These are phyloP conservation scores for Empis stercorea DNA, from an alignment of 2,888 invertebrate species.

Conservation along the genomic window DNA sequence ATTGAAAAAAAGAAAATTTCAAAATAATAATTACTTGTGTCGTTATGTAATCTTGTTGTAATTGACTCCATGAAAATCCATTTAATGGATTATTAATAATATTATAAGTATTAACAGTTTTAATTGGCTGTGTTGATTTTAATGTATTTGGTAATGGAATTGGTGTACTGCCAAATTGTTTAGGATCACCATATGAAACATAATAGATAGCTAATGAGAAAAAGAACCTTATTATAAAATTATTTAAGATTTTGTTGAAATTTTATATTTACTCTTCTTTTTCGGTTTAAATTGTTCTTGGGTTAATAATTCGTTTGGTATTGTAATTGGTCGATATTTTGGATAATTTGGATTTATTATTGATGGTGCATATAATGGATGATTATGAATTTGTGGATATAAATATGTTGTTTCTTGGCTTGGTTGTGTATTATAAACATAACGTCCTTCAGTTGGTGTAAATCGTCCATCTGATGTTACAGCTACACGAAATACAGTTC, in stretches of 20 bases:
- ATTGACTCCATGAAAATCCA: slow-evolving; percentile 8
- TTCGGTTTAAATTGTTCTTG: slow-evolving; percentile 28
- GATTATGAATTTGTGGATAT: slow-evolving; percentile 35
- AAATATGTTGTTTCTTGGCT: slow-evolving; percentile 47
- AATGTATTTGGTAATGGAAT: slow-evolving; percentile 14
- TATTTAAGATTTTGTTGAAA: no score
- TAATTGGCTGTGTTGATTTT: slow-evolving; percentile 8
- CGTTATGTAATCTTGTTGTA: slow-evolving; percentile 11
- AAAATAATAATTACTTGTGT: slow-evolving; percentile 11
- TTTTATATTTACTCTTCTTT: slow-evolving; percentile 27
- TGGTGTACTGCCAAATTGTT: not conserved
- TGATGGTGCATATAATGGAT: slow-evolving; percentile 16
- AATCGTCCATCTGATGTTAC: slow-evolving; percentile 42
- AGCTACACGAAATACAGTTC: slow-evolving; percentile 36
- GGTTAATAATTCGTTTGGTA: slow-evolving; percentile 28
- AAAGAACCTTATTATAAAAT: not conserved
- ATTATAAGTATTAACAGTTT: slow-evolving; percentile 3
- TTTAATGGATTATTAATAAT: slow-evolving; percentile 11
- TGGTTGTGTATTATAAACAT: slow-evolving; percentile 33
- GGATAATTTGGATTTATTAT: slow-evolving; percentile 23
- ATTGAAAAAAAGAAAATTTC: slow-evolving; percentile 1
- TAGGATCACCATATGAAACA: slow-evolving; percentile 7
- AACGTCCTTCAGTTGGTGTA: slow-evolving; percentile 39
- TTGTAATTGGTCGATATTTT: slow-evolving; percentile 24
- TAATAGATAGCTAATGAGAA: slow-evolving; percentile 3